phyloP scores from a whole-genome alignment of 2,113 vertebrate species.

The Apteryx owenii region DNA sequence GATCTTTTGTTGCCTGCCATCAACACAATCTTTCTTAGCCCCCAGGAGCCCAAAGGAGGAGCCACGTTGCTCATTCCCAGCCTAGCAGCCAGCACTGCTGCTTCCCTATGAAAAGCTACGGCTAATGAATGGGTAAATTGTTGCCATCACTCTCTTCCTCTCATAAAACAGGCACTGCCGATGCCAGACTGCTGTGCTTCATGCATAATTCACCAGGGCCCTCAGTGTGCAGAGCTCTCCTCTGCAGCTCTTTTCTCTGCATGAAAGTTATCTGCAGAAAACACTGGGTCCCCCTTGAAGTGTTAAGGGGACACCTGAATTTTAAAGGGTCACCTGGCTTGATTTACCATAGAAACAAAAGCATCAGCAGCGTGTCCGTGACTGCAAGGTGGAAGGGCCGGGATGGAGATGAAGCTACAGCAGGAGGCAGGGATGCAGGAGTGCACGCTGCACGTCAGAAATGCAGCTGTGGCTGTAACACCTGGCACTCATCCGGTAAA shows the following conservation, averaged over 20 bases:
- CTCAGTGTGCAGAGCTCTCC: slow-evolving; percentile 25
- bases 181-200: slow-evolving; percentile 1
- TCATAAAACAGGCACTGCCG: not conserved
- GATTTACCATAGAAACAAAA: not conserved
- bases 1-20: not conserved
- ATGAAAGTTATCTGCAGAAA: not conserved
- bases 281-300: not conserved
- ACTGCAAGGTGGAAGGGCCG: not conserved
- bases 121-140: accelerated
- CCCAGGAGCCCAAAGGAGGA: not conserved
- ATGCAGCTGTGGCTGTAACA: not conserved
- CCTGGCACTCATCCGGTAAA: not conserved
- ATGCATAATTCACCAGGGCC: slow-evolving; percentile 46
- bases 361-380: not conserved
- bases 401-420: not conserved
- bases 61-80: not conserved
- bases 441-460: not conserved
- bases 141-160: not conserved
- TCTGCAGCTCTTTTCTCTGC: slow-evolving; percentile 21
- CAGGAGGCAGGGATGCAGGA: not conserved
- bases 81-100: not conserved
- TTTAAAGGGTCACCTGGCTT: not conserved
- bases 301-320: not conserved
- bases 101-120: slow-evolving; percentile 13
- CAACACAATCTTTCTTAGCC: not conserved